Evolutionary conservation across 2,797 vertebrate species (phyloP), one percentile per base, ranked within the genome.

Genomic region (Antrozous pallidus): DNA sequence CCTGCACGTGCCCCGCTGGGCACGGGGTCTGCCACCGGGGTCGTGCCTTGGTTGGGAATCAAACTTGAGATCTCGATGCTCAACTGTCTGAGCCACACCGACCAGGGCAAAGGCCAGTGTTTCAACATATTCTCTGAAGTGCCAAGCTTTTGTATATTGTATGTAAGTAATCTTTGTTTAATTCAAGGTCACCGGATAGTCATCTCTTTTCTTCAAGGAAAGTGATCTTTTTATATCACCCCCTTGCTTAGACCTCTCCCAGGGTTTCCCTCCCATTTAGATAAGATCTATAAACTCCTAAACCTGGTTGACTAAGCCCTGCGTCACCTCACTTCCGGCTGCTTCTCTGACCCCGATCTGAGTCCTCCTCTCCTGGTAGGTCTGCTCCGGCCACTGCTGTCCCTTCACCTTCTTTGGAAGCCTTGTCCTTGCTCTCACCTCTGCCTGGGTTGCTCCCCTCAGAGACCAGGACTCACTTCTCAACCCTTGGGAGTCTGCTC

Each of bases 161-260:
- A 65, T 1, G 33, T 74, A 33, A 91, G 91, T 92, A 65, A 71
- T 70, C 28, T 92, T 65, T 89, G 93, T 65, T 65, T 33, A n/a
- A 58, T 65, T 95, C 93, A 92, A 94, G 82, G 88, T 94, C 82
- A 83, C 51, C 47, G n/a, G 17, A 38, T 88, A 93, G 49, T 77
- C 51, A 67, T 88, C 87, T 83, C 14, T 69, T 79, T 81, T 78
- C 80, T 85, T 77, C 63, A 79, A 26, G 12, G 49, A 90, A 69
- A 81, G 67, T 86, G 49, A 45, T 79, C 54, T 90, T 90, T 88
- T 93, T 90, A 31, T 8, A 31, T 54, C 17, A 47, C 11, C 86
- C 36, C 31, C 22, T 85, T 75, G 74, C 70, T 89, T 38, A 54
- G 90, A 54, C 79, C 42, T 85, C 88, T 80, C 40, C 31, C 16